Evolutionary conservation across 2,888 invertebrate species (phyloP).

Genomic region (Clusia tigrina): DNA sequence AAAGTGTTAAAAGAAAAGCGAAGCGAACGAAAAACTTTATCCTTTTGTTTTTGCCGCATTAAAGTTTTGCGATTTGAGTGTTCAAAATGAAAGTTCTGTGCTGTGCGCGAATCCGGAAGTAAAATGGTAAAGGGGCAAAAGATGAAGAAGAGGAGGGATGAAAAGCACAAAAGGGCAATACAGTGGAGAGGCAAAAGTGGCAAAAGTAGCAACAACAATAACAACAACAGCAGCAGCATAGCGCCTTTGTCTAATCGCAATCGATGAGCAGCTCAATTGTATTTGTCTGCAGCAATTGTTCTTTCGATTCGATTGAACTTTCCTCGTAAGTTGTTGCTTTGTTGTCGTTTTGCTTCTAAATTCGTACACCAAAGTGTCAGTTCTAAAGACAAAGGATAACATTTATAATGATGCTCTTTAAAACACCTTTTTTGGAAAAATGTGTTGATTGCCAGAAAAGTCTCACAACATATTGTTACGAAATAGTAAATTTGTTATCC

Average conservation of each 20-base stretch:
- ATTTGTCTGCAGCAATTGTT: constrained; percentile 29
- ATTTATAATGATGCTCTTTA: no score
- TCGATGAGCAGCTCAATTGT: constrained; percentile 38
- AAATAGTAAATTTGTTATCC: no score
- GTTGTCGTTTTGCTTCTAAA: constrained; percentile 9
- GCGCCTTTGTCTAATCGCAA: constrained; percentile 25
- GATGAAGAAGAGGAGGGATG: not conserved
- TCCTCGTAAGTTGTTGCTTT: constrained; percentile 10
- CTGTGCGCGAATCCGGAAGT: not conserved
- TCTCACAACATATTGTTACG: no score
- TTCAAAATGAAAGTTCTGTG: not conserved
- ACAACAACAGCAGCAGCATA: no score
- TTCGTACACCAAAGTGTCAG: not conserved
- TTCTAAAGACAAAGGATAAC: no score
- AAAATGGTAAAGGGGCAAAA: not conserved
- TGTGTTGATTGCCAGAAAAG: no score
- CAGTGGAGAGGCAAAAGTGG: not conserved
- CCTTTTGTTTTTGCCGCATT: constrained; percentile 28
- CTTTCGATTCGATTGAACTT: not conserved
- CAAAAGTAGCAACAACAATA: not conserved
- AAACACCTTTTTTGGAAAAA: no score
- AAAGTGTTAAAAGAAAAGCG: constrained; percentile 45
- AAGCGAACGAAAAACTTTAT: constrained; percentile 32
- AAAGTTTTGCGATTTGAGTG: constrained; percentile 24
- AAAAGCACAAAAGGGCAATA: no score